These are phyloP conservation scores for Brachirus orientalis DNA, from an alignment of 2,113 vertebrate species.

Conservation along the genomic window DNA sequence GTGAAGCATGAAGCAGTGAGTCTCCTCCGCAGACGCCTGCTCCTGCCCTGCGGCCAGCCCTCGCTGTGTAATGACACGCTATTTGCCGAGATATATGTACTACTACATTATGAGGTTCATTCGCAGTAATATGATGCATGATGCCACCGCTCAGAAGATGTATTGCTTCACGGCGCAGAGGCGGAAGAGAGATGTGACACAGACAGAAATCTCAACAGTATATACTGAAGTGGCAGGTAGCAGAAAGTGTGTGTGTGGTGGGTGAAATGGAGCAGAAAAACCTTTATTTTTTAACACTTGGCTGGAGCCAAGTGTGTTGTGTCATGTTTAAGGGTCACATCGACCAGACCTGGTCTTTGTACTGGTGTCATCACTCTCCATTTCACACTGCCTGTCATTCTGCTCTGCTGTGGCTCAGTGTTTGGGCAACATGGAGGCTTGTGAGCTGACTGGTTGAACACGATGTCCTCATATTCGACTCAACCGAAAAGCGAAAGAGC, in stretches of 20 bases:
- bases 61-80: conserved; percentile 29
- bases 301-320: conserved; percentile 61
- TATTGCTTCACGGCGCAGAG: conserved; percentile 22
- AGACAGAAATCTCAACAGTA: conserved; percentile 15
- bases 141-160: conserved; percentile 40
- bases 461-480: conserved; percentile 39
- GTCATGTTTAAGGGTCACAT: conserved; percentile 74
- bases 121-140: conserved; percentile 40
- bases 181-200: conserved; percentile 46
- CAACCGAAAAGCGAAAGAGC: conserved; percentile 15
- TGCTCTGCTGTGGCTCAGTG: conserved; percentile 51
- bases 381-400: conserved; percentile 69
- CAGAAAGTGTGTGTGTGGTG: not conserved
- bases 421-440: conserved; percentile 63
- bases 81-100: conserved; percentile 54
- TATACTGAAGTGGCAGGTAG: conserved; percentile 46
- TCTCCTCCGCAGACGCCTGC: conserved; percentile 31
- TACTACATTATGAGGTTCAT: conserved; percentile 52
- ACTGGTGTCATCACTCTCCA: conserved; percentile 73
- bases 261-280: conserved; percentile 62
- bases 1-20: conserved; percentile 20
- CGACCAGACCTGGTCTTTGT: conserved; percentile 63
- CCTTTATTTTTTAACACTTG: conserved; percentile 62
- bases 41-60: conserved; percentile 32
- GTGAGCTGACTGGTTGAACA: no score